Percentiles rank a stretch among this genome's conserved stretches.
These are phyloP conservation scores for Stercorarius parasiticus DNA, from an alignment of 2,113 vertebrate genomes.

Conservation along the genomic window DNA sequence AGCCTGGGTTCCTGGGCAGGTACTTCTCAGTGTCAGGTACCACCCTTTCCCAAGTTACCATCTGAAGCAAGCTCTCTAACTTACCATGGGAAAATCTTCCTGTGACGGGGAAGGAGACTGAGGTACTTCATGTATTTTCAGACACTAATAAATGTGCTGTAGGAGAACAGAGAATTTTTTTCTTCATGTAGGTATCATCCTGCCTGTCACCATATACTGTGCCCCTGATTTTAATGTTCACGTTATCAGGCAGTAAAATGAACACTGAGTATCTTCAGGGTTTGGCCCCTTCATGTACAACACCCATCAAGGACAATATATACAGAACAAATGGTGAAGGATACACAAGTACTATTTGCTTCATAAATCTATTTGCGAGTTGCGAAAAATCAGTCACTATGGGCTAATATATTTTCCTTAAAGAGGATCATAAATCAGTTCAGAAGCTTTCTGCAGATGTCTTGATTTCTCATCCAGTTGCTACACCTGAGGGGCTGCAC, in stretches of 20 bases:
- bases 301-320: neutral
- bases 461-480: conserved; percentile 8
- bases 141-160: neutral
- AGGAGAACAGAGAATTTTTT: neutral
- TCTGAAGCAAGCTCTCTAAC: neutral
- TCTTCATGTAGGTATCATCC: neutral
- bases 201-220: neutral
- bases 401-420: neutral
- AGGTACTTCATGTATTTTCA: neutral
- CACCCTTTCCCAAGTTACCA: neutral
- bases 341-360: neutral
- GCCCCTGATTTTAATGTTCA: neutral
- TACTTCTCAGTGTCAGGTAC: neutral
- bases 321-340: neutral
- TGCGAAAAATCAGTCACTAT: neutral
- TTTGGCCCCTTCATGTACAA: neutral
- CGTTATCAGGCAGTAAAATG: neutral
- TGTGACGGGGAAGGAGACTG: neutral
- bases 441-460: conserved; percentile 6
- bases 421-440: conserved; percentile 17
- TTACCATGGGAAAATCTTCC: neutral
- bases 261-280: neutral
- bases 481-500: neutral
- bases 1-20: neutral
- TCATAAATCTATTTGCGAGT: neutral